These are phyloP conservation scores for Eupithecia centaureata DNA, from an alignment of 2,888 invertebrate genomes.

Conservation along the genomic window DNA sequence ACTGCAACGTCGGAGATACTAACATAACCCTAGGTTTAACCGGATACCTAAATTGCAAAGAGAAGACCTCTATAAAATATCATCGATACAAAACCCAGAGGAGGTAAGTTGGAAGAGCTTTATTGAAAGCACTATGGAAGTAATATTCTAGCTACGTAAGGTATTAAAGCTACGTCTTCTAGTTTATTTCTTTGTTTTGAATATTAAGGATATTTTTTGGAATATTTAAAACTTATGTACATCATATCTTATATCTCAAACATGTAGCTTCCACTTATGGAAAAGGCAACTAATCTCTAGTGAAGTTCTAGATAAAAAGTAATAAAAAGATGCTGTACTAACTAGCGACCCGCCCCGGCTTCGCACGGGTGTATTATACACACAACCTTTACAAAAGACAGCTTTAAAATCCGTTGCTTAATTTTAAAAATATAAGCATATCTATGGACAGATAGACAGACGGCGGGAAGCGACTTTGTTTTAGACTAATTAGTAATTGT, in stretches of 20 bases:
- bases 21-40: conserved; percentile 47
- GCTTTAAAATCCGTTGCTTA: too few relatives aligned
- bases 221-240: too few relatives aligned
- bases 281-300: neutral
- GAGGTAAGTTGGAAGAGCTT: conserved; percentile 55
- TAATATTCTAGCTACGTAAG: conserved; percentile 40
- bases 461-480: too few relatives aligned
- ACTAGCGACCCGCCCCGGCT: too few relatives aligned
- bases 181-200: neutral
- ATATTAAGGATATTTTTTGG: too few relatives aligned
- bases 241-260: too few relatives aligned
- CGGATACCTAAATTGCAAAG: conserved; percentile 65
- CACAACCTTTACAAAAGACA: too few relatives aligned
- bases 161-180: neutral
- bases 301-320: neutral
- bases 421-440: too few relatives aligned
- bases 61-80: conserved; percentile 54
- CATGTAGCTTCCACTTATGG: neutral
- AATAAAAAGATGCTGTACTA: too few relatives aligned
- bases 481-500: too few relatives aligned
- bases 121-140: conserved; percentile 53
- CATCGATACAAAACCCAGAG: conserved; percentile 59
- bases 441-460: too few relatives aligned
- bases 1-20: conserved; percentile 29
- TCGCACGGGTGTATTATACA: too few relatives aligned